These are phyloP conservation scores for Steromphala cineraria DNA, from an alignment of 2,888 invertebrate genomes.

Conservation along the genomic window DNA sequence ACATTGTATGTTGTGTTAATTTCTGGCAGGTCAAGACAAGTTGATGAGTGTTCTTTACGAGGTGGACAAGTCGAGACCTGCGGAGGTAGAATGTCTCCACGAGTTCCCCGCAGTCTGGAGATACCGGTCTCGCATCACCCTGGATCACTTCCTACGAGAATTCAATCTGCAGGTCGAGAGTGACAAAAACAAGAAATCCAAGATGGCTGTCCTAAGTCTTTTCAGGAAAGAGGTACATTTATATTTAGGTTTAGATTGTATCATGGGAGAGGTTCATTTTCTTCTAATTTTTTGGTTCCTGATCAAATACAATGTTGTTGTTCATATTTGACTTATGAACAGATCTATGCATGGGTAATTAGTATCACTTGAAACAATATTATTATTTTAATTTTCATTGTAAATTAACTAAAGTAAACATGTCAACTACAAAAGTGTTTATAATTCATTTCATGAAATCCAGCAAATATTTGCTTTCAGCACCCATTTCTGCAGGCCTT, in stretches of 20 bases:
- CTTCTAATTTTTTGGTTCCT: no score
- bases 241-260: not conserved
- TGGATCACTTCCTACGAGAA: conserved; percentile 48
- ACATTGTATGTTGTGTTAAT: no score
- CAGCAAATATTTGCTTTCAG: conserved; percentile 31
- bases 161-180: conserved; percentile 34
- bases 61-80: conserved; percentile 17
- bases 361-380: no score
- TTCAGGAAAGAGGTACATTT: conserved; percentile 31
- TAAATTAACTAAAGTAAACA: no score
- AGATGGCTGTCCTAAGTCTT: conserved; percentile 21
- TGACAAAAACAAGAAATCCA: not conserved
- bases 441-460: no score
- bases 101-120: conserved; percentile 45
- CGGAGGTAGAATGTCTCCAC: conserved; percentile 22
- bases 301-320: no score
- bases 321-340: no score
- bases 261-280: no score
- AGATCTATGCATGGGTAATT: no score
- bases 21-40: conserved; percentile 41
- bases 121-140: conserved; percentile 47
- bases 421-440: no score
- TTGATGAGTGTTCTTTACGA: conserved; percentile 48
- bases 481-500: conserved; percentile 54
- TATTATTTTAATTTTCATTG: no score